Evolutionary conservation across 2,113 vertebrate species (phyloP), one percentile per base, ranked within the genome.

Genomic region (Burhinus bistriatus): DNA sequence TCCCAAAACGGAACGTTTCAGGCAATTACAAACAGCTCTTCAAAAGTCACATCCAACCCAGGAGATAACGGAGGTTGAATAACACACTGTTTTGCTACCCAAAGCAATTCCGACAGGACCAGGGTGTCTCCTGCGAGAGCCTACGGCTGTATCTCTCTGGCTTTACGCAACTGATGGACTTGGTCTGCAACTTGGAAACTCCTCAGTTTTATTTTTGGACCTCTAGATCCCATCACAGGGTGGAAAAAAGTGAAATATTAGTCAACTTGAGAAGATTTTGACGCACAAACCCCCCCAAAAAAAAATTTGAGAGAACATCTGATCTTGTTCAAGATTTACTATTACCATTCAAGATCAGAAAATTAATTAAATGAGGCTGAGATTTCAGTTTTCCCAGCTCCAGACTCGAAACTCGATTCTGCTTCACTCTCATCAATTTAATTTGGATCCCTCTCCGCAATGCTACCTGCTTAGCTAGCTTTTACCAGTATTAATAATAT

Each of bases 1-100:
- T 44, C 20, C 65, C 58, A 2, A 3, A 38, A 17, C 0, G 23
- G 15, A 19, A 8, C 8, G 8, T 20, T 71, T 3, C 6, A 25
- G 34, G 76, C 51, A 22, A 13, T n/a, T 27, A 59, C 4, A 9
- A 52, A 45, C 78, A 32, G 57, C 55, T 2, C 58, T 61, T 45
- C 19, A 16, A 55, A 72, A 86, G 72, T 29, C 64, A 11, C 5
- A 4, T 25, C 55, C 90, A 38, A 1, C 30, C 8, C 68, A 15
- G 85, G 15, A 62, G 75, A 47, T 15, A 17, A 1, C 0, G 1
- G 77, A 17, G 34, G 72, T 8, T 38, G 51, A 36, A 1, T 5
- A 3, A 11, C 25, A 22, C 51, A 25, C 11, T 3, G 62, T n/a
- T 26, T 10, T 19, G 58, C 20, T 51, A 0, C 69, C 38, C 44